Percentiles rank a stretch among this genome's conserved stretches.
phyloP scores from a whole-genome alignment of 1,140 invertebrate species.

The Drosophila santomea region DNA sequence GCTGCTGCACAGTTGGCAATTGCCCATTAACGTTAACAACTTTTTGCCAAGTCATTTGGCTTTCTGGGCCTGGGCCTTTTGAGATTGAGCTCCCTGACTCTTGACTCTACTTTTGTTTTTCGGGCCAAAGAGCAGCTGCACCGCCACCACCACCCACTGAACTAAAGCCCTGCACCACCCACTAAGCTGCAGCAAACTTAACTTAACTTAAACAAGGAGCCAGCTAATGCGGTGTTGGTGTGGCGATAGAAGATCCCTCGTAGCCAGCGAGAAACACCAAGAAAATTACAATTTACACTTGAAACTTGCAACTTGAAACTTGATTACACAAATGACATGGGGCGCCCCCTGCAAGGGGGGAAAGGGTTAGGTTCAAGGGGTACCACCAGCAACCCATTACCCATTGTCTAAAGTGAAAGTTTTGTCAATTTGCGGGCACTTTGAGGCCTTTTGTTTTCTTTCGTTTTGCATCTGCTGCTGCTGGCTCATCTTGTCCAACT shows the following conservation, averaged over 20 bases:
- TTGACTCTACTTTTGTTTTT: slow-evolving; percentile 1
- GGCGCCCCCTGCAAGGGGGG: slow-evolving; percentile 3
- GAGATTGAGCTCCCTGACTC: slow-evolving; percentile 1
- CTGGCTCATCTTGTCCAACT: slow-evolving; percentile 26
- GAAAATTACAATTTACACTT: slow-evolving; percentile 62
- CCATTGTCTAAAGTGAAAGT: slow-evolving; percentile 72
- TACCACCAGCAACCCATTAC: slow-evolving; percentile 50
- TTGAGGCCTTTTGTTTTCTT: slow-evolving; percentile 31
- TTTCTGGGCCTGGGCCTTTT: slow-evolving; percentile 10
- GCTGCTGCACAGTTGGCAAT: slow-evolving; percentile 32
- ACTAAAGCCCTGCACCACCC: slow-evolving; percentile 4
- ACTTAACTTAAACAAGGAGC: neutral
- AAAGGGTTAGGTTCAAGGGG: neutral
- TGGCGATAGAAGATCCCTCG: slow-evolving; percentile 3
- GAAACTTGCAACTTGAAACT: slow-evolving; percentile 68
- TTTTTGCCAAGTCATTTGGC: slow-evolving; percentile 70
- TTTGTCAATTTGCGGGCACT: slow-evolving; percentile 60
- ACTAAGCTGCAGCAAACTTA: neutral
- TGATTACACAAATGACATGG: slow-evolving; percentile 54
- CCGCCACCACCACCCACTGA: slow-evolving; percentile 9
- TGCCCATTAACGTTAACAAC: slow-evolving; percentile 73
- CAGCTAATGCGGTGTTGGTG: neutral
- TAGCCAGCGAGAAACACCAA: slow-evolving; percentile 13
- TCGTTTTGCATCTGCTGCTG: slow-evolving; percentile 8
- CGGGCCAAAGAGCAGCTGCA: slow-evolving; percentile 1